These are phyloP conservation scores for Drosophila ironensis DNA, from an alignment of 1,140 invertebrate genomes.

Conservation along the genomic window DNA sequence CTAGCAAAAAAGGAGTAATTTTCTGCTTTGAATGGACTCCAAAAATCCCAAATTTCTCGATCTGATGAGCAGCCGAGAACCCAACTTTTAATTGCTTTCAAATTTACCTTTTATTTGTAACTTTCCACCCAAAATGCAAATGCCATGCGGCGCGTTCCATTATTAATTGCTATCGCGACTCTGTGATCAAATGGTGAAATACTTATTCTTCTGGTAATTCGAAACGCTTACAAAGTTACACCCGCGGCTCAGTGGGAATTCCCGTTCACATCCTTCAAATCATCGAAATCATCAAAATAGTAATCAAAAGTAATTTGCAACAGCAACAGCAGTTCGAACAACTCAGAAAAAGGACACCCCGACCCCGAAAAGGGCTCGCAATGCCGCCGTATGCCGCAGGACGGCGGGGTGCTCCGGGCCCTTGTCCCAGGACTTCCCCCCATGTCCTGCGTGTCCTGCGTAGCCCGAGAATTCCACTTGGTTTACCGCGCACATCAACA, in stretches of 20 bases:
- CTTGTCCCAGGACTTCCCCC: background rate
- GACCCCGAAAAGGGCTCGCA: background rate
- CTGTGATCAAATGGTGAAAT: constrained; percentile 58
- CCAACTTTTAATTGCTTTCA: background rate
- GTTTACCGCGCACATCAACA: constrained; percentile 80
- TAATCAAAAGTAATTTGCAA: constrained; percentile 76
- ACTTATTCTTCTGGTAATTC: constrained; percentile 59
- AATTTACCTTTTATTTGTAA: background rate
- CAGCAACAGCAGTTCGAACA: constrained; percentile 41
- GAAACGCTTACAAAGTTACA: constrained; percentile 69
- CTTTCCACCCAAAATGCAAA: background rate
- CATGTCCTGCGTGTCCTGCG: background rate
- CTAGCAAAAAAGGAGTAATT: too few species aligned
- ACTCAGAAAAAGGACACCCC: background rate
- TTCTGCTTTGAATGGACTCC: too few species aligned
- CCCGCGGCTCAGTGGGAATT: constrained; percentile 53
- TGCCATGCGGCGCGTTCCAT: background rate
- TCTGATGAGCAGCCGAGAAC: too few species aligned
- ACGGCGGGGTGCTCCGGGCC: constrained; percentile 53
- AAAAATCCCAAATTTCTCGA: too few species aligned
- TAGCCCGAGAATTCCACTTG: constrained; percentile 58
- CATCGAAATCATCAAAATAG: constrained; percentile 72
- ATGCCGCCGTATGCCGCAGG: constrained; percentile 50
- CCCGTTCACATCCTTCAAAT: background rate
- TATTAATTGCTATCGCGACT: constrained; percentile 21